Conservation (phyloP, 1,140 invertebrate species). For the Capitella teleta region DNA sequence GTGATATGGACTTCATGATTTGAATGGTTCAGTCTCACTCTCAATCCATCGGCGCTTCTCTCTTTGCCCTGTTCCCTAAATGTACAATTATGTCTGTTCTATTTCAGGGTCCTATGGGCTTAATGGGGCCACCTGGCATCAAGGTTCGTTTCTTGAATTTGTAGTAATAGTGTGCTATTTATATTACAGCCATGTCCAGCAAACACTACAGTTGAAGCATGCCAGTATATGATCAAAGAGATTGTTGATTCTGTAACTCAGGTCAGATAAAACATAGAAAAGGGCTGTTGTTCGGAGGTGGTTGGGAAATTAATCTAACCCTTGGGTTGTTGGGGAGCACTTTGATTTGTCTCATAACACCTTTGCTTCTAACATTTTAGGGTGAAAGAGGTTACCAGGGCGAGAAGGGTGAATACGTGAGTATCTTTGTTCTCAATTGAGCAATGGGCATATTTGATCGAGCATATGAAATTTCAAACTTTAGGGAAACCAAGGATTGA, state of each 20-base stretch:
- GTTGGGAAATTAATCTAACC: too few species aligned
- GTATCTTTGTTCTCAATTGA: neutral
- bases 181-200: neutral
- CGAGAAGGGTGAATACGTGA: conserved; percentile 4
- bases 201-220: neutral
- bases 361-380: neutral
- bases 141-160: too few species aligned
- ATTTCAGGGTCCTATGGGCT: too few species aligned
- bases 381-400: conserved; percentile 3
- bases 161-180: too few species aligned
- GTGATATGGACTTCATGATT: too few species aligned
- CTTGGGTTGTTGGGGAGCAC: neutral
- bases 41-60: too few species aligned
- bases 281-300: too few species aligned
- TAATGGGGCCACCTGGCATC: too few species aligned
- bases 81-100: too few species aligned
- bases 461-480: neutral
- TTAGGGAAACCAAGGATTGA: neutral
- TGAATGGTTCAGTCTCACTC: too few species aligned
- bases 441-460: neutral
- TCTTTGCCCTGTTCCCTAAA: too few species aligned
- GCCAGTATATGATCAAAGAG: neutral
- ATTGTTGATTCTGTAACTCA: neutral
- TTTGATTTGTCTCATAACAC: neutral
- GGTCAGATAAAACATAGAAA: too few species aligned